phyloP scores from a whole-genome alignment of 2,113 vertebrate genomes.

The Nothoprocta perdicaria region DNA sequence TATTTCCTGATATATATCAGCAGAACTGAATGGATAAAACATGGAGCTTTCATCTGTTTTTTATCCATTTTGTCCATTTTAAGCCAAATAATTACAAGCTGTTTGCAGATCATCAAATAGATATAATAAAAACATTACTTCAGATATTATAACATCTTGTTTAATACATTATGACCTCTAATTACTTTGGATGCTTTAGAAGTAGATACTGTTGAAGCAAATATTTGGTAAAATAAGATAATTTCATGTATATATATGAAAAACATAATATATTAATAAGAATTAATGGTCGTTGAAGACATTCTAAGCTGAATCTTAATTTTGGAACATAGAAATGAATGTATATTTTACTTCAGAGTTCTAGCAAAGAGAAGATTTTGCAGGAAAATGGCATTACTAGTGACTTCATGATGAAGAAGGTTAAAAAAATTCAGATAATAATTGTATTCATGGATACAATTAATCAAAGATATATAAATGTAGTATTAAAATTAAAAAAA shows the following conservation, averaged over 20 bases:
- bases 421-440: neutral
- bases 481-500: neutral
- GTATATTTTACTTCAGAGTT: neutral
- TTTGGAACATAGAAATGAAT: neutral
- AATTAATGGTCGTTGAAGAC: neutral
- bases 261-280: neutral
- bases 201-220: neutral
- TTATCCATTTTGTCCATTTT: neutral
- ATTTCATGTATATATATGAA: neutral
- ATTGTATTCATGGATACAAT: neutral
- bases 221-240: neutral
- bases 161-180: neutral
- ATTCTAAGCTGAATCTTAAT: neutral
- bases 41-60: neutral
- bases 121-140: neutral
- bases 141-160: neutral
- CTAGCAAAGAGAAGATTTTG: neutral
- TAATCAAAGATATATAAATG: neutral
- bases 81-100: slow-evolving; percentile 9
- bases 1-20: slow-evolving; percentile 16
- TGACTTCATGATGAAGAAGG: neutral
- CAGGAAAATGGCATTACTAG: neutral
- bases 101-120: neutral
- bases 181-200: neutral
- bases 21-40: neutral